Evolutionary conservation across 2,797 vertebrate genomes (phyloP).

Genomic region (Sardinella longiceps): DNA sequence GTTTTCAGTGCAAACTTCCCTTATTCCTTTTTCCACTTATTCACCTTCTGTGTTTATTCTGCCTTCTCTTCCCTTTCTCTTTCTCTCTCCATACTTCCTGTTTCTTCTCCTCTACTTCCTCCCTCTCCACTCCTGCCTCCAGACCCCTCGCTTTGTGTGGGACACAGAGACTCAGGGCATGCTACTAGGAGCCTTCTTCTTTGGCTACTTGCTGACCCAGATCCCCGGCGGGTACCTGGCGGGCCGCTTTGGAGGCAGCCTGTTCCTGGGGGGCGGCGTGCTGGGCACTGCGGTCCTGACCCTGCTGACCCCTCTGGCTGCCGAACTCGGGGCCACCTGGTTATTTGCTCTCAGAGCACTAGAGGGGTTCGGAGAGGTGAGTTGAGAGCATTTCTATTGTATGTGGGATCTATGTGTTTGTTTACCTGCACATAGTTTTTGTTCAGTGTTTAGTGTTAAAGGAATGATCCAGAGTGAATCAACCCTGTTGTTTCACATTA

Average conservation of each 20-base stretch:
- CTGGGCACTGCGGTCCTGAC: constrained; percentile 79
- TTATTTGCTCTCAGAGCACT: constrained; percentile 78
- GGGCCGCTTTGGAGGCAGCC: constrained; percentile 76
- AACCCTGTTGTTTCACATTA: no score
- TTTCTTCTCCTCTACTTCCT: background rate
- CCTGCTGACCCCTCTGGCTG: constrained; percentile 79
- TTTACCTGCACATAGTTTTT: no score
- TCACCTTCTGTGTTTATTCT: background rate
- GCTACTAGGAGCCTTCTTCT: constrained; percentile 85
- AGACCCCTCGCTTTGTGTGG: constrained; percentile 81
- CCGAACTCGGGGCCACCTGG: constrained; percentile 71
- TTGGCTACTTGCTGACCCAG: constrained; percentile 84
- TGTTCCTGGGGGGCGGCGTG: constrained; percentile 81
- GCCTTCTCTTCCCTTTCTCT: background rate
- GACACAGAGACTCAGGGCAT: constrained; percentile 79
- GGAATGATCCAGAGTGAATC: no score
- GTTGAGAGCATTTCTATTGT: background rate
- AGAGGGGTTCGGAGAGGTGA: constrained; percentile 86
- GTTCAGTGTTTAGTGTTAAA: no score
- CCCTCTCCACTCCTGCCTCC: background rate
- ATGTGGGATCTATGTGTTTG: background rate
- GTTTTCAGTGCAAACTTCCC: background rate
- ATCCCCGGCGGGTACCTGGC: constrained; percentile 83
- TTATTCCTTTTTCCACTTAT: background rate
- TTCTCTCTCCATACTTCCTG: background rate